Evolutionary conservation across 2,113 vertebrate species (phyloP).

Genomic region (Campylorhamphus procurvoides): DNA sequence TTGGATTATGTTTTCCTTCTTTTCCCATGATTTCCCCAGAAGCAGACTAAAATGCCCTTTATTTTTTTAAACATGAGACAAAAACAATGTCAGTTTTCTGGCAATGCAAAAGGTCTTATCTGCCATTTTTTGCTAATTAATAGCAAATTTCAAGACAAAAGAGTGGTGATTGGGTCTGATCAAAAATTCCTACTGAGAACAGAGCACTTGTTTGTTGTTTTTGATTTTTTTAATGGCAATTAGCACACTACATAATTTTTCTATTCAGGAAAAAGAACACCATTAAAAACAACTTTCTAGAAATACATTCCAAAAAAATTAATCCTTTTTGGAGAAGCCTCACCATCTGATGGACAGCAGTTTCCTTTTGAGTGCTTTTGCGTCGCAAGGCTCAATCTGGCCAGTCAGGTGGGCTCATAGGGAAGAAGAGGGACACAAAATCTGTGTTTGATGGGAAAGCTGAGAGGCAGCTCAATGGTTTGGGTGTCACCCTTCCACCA

Average conservation of each 20-base stretch:
- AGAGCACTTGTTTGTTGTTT: not conserved
- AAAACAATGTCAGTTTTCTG: not conserved
- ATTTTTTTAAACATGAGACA: not conserved
- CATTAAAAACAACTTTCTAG: not conserved
- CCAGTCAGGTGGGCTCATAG: not conserved
- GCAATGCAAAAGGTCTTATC: conserved; percentile 14
- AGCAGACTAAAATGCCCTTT: not conserved
- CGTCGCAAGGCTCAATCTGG: not conserved
- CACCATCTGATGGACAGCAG: too few relatives aligned
- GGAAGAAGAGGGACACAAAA: not conserved
- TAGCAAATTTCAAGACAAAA: conserved; percentile 31
- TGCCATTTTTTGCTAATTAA: conserved; percentile 31
- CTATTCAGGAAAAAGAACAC: not conserved
- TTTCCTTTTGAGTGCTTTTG: not conserved
- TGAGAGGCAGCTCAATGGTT: not conserved
- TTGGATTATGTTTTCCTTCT: not conserved
- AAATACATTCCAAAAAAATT: not conserved
- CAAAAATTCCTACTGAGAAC: conserved; percentile 7
- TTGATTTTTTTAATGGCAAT: not conserved
- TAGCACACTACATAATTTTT: not conserved
- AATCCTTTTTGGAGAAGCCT: not conserved
- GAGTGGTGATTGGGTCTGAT: not conserved
- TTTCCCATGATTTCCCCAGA: not conserved
- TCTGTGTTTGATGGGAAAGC: not conserved
- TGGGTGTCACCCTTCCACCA: not conserved